Conservation (phyloP, 2,113 vertebrate species). For the Bos indicus region DNA sequence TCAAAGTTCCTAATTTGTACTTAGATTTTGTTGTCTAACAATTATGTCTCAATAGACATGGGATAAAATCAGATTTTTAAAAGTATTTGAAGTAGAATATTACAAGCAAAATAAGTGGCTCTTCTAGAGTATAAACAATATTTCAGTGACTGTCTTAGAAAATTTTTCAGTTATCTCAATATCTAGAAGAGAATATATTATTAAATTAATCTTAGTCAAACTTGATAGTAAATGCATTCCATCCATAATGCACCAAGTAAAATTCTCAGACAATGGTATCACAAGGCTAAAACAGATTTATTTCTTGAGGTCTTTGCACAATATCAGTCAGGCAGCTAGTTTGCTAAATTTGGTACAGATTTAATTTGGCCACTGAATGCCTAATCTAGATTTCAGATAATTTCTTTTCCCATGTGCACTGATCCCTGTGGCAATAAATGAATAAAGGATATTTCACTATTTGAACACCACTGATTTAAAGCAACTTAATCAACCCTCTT, state of each 20-base stretch:
- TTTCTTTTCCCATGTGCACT: not conserved
- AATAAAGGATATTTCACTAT: conserved; percentile 53
- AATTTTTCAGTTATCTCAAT: not conserved
- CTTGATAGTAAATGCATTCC: not conserved
- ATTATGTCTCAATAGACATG: not conserved
- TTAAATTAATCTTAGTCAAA: not conserved
- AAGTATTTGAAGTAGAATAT: not conserved
- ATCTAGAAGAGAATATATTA: not conserved
- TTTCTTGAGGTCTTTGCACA: not conserved
- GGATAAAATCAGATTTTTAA: not conserved
- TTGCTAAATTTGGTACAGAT: conserved; percentile 18
- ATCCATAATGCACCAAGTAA: not conserved
- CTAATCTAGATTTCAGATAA: conserved; percentile 22
- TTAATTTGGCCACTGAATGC: conserved; percentile 36
- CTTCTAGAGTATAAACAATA: not conserved
- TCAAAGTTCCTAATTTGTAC: not conserved
- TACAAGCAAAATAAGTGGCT: not conserved
- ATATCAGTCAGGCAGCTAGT: not conserved
- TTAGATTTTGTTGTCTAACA: not conserved
- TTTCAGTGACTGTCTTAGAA: not conserved
- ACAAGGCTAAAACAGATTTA: not conserved
- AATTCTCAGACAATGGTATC: not conserved
- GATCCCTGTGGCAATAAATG: conserved; percentile 45
- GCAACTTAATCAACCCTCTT: conserved; percentile 64
- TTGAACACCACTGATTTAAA: conserved; percentile 70